Base-by-base conservation (phyloP, 2,888 invertebrate species). In the Ellobium chinense region DNA sequence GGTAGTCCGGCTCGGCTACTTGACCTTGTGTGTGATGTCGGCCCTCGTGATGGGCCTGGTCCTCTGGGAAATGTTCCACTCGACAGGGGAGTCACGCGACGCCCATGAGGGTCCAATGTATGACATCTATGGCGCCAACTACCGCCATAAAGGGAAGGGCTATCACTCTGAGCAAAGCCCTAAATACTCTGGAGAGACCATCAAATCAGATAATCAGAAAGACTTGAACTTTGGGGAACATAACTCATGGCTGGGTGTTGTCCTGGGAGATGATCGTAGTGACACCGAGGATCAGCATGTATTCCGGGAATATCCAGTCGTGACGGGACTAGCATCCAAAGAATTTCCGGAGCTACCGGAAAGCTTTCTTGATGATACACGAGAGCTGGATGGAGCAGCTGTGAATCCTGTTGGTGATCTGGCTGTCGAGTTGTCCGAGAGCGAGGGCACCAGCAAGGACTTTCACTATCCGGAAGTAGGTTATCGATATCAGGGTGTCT, bases 391-490 rank as follows among this genome's bases (percentile, higher is more conserved):
- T 58, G 34, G 31, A n/a, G 58, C 24, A 18, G 36, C 18, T 70
- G 58, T 34, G 12, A 7, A 18, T 46, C 21, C 70, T 34, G 56
- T 56, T 24, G 24, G 54, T 31, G 34, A 34, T 34, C 2, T 1
- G 1, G 34, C 27, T 34, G 39, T 21, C 24, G 54, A 7, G 18
- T 54, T 1, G 7, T 12, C 29, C 29, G 24, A 34, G 1, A n/a
- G 12, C 7, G 29, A 56, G 31, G 54, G 46, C 9, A 54, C 24
- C 46, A 0, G 2, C 14, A 46, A 31, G 56, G 58, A 70, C 9
- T 70, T 70, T 34, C 56, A 70, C 1, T 70, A 70, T 27, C 56
- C 70, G 2, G 70, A 56, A 12, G 34, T 70, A 2, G 70, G 70
- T 34, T 70, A 70, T n/a, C 56, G 70, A 1, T 70, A 70, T 34